Percentiles rank a stretch among this genome's conserved stretches.
Conservation (phyloP, 2,797 vertebrate genomes). For the Chelon labrosus region DNA sequence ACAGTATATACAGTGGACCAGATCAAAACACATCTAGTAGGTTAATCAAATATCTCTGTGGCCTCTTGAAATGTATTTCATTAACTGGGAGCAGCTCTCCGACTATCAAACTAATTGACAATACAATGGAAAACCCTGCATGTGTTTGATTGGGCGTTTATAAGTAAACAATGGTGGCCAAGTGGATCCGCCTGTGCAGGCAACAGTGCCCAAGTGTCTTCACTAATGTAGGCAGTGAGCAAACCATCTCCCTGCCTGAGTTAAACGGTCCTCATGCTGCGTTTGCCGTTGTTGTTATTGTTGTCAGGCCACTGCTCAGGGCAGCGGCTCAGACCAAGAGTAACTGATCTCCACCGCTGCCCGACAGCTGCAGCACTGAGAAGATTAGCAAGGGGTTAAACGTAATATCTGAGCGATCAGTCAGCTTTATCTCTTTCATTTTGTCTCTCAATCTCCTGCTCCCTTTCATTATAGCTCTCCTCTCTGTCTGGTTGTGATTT, state of each 20-base stretch:
- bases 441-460: slow-evolving; percentile 65
- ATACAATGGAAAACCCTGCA: background rate
- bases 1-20: background rate
- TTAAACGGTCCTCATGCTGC: slow-evolving; percentile 44
- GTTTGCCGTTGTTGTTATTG: slow-evolving; percentile 39
- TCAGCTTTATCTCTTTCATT: slow-evolving; percentile 76
- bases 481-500: slow-evolving; percentile 41
- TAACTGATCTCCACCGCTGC: slow-evolving; percentile 54
- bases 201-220: slow-evolving; percentile 26
- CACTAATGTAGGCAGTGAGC: slow-evolving; percentile 51
- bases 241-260: slow-evolving; percentile 42
- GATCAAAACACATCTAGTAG: background rate
- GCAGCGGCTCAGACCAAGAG: slow-evolving; percentile 39
- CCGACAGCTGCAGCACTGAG: slow-evolving; percentile 74
- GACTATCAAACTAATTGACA: slow-evolving; percentile 3
- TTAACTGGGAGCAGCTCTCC: background rate
- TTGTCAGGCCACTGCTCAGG: slow-evolving; percentile 28
- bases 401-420: slow-evolving; percentile 72
- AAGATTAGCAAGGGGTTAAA: slow-evolving; percentile 79
- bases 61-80: slow-evolving; percentile 1
- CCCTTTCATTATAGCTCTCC: slow-evolving; percentile 55
- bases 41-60: slow-evolving; percentile 7
- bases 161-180: slow-evolving; percentile 22
- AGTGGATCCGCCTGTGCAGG: slow-evolving; percentile 33
- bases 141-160: slow-evolving; percentile 25